These are phyloP conservation scores for Rhinolophus sinicus DNA, from an alignment of 2,113 vertebrate genomes.

Conservation along the genomic window DNA sequence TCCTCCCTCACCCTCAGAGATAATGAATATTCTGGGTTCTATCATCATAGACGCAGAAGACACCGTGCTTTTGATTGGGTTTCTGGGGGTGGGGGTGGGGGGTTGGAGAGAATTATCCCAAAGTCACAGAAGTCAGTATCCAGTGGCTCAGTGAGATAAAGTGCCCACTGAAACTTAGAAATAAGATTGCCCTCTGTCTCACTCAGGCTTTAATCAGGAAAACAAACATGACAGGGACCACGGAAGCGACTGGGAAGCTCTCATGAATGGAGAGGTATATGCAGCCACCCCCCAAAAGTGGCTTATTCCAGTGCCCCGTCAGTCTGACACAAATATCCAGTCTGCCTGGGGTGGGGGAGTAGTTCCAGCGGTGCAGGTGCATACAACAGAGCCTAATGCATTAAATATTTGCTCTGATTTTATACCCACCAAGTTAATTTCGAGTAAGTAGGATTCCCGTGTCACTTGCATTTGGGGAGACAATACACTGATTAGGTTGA, in stretches of 20 bases:
- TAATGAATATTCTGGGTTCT: background rate
- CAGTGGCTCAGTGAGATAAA: background rate
- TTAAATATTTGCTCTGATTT: background rate
- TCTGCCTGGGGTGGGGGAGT: background rate
- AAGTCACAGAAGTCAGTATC: background rate
- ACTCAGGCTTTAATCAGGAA: background rate
- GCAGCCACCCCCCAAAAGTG: background rate
- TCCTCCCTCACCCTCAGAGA: background rate
- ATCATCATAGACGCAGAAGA: background rate
- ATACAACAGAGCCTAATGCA: background rate
- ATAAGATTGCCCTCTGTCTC: background rate
- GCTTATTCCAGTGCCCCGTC: background rate
- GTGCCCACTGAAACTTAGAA: background rate
- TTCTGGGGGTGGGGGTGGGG: background rate
- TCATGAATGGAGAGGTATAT: background rate
- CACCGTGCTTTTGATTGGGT: background rate
- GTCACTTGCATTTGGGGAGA: conserved; percentile 39
- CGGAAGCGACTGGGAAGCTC: background rate
- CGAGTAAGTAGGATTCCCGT: background rate
- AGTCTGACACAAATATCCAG: background rate
- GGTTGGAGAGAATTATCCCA: background rate
- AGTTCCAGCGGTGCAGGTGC: background rate
- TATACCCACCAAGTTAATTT: background rate
- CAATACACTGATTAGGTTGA: background rate
- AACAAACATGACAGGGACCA: background rate